Conservation (phyloP, 2,888 invertebrate species). For the Oscheius sp. region DNA sequence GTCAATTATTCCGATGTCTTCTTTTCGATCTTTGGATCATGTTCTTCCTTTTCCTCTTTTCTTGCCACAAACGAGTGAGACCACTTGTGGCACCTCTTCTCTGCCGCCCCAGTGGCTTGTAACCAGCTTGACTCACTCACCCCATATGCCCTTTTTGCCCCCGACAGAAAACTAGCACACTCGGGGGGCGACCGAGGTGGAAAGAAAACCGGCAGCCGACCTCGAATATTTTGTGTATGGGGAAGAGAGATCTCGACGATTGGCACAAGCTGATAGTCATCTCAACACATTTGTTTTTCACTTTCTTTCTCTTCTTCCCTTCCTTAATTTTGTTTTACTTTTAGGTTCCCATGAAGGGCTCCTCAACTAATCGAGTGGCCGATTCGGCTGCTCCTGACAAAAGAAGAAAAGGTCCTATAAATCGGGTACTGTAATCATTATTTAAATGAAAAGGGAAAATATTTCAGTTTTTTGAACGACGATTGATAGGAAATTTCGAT, state of each 20-base stretch:
- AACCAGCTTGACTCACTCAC: not conserved
- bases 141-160: slow-evolving; percentile 10
- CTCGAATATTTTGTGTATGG: slow-evolving; percentile 32
- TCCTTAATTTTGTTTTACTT: not conserved
- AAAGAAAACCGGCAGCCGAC: slow-evolving; percentile 27
- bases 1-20: too few relatives aligned
- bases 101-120: slow-evolving; percentile 1
- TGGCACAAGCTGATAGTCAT: not conserved
- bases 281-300: not conserved
- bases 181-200: not conserved
- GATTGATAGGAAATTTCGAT: slow-evolving; percentile 67
- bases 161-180: slow-evolving; percentile 12
- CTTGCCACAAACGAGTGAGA: too few relatives aligned
- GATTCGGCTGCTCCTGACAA: slow-evolving; percentile 29
- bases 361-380: slow-evolving; percentile 30
- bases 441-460: not conserved
- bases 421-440: slow-evolving; percentile 4
- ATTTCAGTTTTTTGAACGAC: slow-evolving; percentile 64
- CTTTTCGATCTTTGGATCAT: too few relatives aligned
- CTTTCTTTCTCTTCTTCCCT: not conserved
- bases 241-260: not conserved
- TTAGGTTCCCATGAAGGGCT: slow-evolving; percentile 7
- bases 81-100: slow-evolving; percentile 1
- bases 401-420: not conserved
- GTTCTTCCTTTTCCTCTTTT: too few relatives aligned